Conservation (phyloP, 2,113 vertebrate genomes). For the Diadophis punctatus region DNA sequence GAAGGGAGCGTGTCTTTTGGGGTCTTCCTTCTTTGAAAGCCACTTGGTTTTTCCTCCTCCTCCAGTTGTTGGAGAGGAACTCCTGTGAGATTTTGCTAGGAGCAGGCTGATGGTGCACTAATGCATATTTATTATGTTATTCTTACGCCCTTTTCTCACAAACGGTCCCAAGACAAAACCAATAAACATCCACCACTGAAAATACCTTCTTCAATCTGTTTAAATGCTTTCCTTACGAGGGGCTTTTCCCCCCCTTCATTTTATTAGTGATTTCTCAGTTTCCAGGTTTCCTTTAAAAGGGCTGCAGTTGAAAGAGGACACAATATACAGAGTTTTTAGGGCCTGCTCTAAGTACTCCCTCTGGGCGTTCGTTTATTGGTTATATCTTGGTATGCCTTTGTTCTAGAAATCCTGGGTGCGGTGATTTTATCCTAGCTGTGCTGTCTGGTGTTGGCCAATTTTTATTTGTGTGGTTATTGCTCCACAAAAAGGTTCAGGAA, state of each 20-base stretch:
- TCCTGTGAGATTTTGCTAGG: neutral
- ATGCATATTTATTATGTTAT: neutral
- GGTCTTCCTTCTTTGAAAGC: neutral
- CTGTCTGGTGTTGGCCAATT: neutral
- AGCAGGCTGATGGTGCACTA: neutral
- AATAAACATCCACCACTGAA: neutral
- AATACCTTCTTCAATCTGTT: neutral
- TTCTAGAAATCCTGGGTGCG: neutral
- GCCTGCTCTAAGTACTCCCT: neutral
- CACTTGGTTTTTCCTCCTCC: neutral
- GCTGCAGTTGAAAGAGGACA: neutral
- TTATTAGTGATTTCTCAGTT: neutral
- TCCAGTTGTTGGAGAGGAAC: neutral
- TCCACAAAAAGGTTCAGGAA: neutral
- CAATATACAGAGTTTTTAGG: neutral
- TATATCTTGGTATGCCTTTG: neutral
- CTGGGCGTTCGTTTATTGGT: neutral
- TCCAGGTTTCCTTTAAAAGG: neutral
- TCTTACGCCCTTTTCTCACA: neutral
- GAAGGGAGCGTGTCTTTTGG: rapidly evolving
- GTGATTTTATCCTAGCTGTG: neutral
- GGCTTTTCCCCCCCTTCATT: too few species aligned
- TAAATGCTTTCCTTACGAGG: neutral
- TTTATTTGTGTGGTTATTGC: neutral
- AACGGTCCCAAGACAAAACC: neutral